These are phyloP conservation scores for Ptychobarbus kaznakovi DNA, from an alignment of 2,797 vertebrate species.

Conservation along the genomic window DNA sequence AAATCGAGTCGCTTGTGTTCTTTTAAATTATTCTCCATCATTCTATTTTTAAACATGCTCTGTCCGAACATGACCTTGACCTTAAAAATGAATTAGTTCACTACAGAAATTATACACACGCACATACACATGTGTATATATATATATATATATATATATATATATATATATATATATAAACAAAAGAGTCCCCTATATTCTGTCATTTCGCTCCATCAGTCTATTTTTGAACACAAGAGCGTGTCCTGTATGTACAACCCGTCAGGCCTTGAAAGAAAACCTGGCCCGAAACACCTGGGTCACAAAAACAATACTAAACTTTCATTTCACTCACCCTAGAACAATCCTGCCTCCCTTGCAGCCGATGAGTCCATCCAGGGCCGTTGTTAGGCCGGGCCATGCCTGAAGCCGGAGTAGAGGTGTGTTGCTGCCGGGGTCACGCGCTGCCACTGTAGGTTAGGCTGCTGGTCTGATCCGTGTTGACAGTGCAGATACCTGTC, in stretches of 20 bases:
- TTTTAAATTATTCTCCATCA: no score
- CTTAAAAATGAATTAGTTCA: no score
- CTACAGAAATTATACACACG: no score
- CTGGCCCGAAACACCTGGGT: constrained; percentile 31
- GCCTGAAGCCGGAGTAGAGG: constrained; percentile 77
- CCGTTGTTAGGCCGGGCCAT: constrained; percentile 59
- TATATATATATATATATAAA: background rate
- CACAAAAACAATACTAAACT: constrained; percentile 32
- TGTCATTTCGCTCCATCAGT: background rate
- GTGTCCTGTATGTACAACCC: background rate
- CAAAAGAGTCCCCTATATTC: background rate
- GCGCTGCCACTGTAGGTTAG: constrained; percentile 77
- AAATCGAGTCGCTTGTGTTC: no score
- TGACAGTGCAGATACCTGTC: constrained; percentile 76
- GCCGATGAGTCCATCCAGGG: constrained; percentile 55
- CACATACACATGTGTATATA: background rate
- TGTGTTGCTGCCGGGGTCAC: constrained; percentile 72
- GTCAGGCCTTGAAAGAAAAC: constrained; percentile 1
- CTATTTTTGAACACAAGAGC: constrained; percentile 21
- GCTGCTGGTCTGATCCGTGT: constrained; percentile 70
- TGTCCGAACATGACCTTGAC: no score
- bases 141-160: background rate
- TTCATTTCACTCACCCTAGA: constrained; percentile 41
- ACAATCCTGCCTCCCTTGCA: constrained; percentile 63
- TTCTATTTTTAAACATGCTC: no score